A percentile compares a stretch with the other conserved stretches of the same genome.
Evolutionary conservation across 2,888 invertebrate species (phyloP).

Genomic region (Congeria kusceri): DNA sequence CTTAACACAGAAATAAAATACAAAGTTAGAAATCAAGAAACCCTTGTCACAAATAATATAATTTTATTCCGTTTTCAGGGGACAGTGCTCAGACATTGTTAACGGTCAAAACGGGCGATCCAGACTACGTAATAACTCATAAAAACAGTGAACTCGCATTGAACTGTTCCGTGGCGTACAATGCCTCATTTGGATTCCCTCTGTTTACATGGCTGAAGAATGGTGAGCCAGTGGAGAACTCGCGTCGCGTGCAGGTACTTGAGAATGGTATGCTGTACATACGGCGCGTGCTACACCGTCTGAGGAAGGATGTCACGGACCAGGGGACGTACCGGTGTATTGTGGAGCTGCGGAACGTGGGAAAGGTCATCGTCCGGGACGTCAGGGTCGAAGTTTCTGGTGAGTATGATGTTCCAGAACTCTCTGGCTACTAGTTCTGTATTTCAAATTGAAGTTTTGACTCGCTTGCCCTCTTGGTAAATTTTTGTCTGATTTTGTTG

Average conservation of each 20-base stretch:
- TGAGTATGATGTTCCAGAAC: no score
- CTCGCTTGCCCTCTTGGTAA: no score
- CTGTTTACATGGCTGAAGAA: conserved; percentile 65
- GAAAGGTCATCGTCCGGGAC: conserved; percentile 31
- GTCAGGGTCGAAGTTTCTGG: no score
- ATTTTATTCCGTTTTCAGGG: conserved; percentile 52
- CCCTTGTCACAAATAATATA: neutral
- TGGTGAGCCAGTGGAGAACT: conserved; percentile 52
- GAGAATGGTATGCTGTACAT: conserved; percentile 70
- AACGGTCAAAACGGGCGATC: conserved; percentile 40
- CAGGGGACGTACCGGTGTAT: conserved; percentile 61
- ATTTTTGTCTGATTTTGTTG: no score
- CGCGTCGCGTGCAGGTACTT: conserved; percentile 60
- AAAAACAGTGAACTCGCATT: conserved; percentile 66
- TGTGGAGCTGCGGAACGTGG: conserved; percentile 47
- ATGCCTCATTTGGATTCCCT: conserved; percentile 45
- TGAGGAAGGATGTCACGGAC: conserved; percentile 63
- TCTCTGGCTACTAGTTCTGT: no score
- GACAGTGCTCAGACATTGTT: conserved; percentile 53
- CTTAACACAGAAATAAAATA: no score
- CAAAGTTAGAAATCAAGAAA: no score
- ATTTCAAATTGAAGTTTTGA: no score
- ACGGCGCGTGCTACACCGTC: conserved; percentile 63
- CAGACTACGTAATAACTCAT: conserved; percentile 65
- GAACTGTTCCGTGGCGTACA: conserved; percentile 68